Base-by-base conservation (phyloP, 2,888 invertebrate genomes). In the Deladenus siricidicola region DNA sequence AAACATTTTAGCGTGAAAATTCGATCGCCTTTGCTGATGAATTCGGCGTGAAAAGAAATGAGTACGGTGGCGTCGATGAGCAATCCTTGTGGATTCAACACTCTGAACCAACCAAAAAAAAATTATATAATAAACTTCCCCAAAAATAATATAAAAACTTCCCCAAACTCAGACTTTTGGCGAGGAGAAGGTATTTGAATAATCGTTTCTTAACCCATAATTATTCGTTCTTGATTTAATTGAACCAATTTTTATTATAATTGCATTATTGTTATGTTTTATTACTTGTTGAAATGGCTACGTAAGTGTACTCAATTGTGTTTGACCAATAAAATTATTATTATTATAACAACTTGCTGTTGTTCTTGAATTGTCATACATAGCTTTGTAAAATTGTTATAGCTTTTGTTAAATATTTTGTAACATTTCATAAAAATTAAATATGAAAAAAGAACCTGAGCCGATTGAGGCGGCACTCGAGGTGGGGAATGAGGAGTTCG, bases 401-500 rank as follows among this genome's bases (percentile, higher is more conserved):
- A n/a, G n/a, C n/a, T n/a, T n/a, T n/a, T n/a, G n/a, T n/a, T n/a
- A n/a, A n/a, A n/a, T n/a, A n/a, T n/a, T n/a, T n/a, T n/a, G n/a
- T 39, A 14, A 14, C 14, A 14, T 8, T 39, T 56, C 24, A 23
- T 53, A 26, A 10, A 17, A 21, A 47, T 48, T 58, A 10, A 28
- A 30, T n/a, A n/a, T n/a, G n/a, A n/a, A n/a, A n/a, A n/a, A n/a
- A 24, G 19, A 47, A 68, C 72, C 73, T 64, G 24, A 68, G 61
- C 47, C 72, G 57, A 43, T 60, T 62, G 26, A 73, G 63, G 30
- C 62, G 63, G 56, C 74, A 74, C 52, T 74, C 74, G 56, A 73
- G 70, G 50, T 74, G 74, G 30, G 74, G 74, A 48, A 74, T 65
- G 21, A 74, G 63, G 14, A 74, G 60, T 45, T 74, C 74, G 26